phyloP scores from a whole-genome alignment of 2,113 vertebrate species.

The Microcebus tavaratra region DNA sequence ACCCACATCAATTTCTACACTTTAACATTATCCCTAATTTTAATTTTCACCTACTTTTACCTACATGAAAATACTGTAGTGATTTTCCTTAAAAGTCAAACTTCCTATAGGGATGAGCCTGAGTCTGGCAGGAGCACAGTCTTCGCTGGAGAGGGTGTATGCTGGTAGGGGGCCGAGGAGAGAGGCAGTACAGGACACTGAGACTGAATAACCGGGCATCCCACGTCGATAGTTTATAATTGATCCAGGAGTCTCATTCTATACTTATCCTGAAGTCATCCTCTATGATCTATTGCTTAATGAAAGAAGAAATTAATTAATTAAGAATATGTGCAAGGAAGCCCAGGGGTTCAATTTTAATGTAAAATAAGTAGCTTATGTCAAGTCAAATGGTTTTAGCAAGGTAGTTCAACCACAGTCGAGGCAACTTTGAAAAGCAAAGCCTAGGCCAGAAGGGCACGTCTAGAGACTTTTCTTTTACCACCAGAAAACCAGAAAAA shows the following conservation, averaged over 20 bases:
- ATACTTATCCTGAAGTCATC: conserved; percentile 58
- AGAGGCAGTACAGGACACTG: not conserved
- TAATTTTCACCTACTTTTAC: conserved; percentile 42
- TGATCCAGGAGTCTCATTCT: conserved; percentile 54
- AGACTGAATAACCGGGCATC: not conserved
- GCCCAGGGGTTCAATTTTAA: conserved; percentile 63
- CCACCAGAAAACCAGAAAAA: not conserved
- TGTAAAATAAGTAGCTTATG: conserved; percentile 62
- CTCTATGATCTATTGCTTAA: conserved; percentile 67
- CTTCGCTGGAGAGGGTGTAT: not conserved
- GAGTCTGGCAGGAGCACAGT: not conserved
- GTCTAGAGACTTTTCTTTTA: not conserved
- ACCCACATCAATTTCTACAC: not conserved
- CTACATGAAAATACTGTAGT: not conserved
- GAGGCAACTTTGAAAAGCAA: conserved; percentile 30
- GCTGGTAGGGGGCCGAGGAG: not conserved
- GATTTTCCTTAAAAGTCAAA: conserved; percentile 26
- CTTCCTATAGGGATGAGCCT: not conserved
- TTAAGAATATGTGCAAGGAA: conserved; percentile 68
- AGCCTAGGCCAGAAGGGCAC: too few relatives aligned
- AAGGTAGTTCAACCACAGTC: conserved; percentile 26
- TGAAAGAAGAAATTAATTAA: conserved; percentile 78
- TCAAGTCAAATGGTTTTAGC: conserved; percentile 36
- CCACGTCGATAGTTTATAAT: conserved; percentile 50
- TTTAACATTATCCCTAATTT: not conserved